These are phyloP conservation scores for Micronycteris hirsuta DNA, from an alignment of 2,113 vertebrate species.

Conservation along the genomic window DNA sequence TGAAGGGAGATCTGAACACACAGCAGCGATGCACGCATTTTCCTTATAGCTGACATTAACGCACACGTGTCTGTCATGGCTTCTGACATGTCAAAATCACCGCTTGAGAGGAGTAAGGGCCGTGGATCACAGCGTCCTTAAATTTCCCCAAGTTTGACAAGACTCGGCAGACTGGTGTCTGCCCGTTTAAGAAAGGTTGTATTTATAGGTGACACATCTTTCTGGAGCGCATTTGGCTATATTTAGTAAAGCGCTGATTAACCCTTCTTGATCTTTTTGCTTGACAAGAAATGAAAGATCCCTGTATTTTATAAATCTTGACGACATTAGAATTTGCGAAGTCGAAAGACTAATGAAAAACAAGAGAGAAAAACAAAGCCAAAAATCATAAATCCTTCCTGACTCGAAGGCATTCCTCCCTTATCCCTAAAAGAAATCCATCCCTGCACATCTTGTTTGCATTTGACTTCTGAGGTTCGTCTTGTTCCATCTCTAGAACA, in stretches of 20 bases:
- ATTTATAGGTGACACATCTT: constrained; percentile 23
- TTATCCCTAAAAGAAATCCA: constrained; percentile 73
- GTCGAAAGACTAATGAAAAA: constrained; percentile 77
- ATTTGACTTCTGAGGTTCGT: constrained; percentile 80
- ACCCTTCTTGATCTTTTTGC: constrained; percentile 75
- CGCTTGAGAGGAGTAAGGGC: not conserved
- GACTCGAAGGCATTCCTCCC: constrained; percentile 76
- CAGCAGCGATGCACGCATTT: not conserved
- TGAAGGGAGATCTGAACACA: not conserved
- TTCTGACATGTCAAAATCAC: not conserved
- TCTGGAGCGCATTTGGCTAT: constrained; percentile 19
- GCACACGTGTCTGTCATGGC: constrained; percentile 1
- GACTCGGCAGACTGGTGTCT: not conserved
- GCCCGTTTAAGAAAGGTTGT: not conserved
- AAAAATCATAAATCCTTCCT: constrained; percentile 78
- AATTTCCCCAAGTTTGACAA: constrained; percentile 1
- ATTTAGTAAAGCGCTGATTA: constrained; percentile 67
- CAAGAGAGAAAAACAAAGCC: constrained; percentile 76
- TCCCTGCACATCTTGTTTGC: constrained; percentile 83
- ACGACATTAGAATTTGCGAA: constrained; percentile 60
- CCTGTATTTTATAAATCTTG: constrained; percentile 75
- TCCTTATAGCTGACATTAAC: not conserved
- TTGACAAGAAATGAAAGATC: constrained; percentile 73
- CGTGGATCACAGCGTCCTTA: not conserved
- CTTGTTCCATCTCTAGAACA: constrained; percentile 80